Conservation (phyloP, 1,140 invertebrate species). For the Latrodectus geometricus region DNA sequence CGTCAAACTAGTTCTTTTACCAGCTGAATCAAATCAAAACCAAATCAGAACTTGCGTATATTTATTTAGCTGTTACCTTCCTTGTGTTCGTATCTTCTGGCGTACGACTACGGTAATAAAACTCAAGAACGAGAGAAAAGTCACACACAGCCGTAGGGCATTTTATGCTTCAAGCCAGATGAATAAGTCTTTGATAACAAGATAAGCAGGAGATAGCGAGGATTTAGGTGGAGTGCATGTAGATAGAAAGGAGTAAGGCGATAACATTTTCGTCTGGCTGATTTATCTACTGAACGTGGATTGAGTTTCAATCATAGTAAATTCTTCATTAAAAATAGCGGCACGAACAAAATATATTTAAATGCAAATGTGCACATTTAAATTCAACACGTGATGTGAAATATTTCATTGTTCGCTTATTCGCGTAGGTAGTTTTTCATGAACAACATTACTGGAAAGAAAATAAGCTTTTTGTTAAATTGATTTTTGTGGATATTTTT, state of each 20-base stretch:
- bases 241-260: not conserved
- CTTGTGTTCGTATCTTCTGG: not conserved
- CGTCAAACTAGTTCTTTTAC: not conserved
- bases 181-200: slow-evolving; percentile 48
- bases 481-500: no score
- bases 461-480: no score
- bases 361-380: not conserved
- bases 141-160: not conserved
- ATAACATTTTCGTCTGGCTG: slow-evolving; percentile 12
- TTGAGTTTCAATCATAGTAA: not conserved
- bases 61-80: slow-evolving; percentile 12
- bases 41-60: not conserved
- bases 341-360: no score
- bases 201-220: slow-evolving; percentile 5
- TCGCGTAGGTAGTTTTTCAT: not conserved
- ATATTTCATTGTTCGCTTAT: not conserved
- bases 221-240: not conserved
- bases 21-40: slow-evolving; percentile 14
- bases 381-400: not conserved
- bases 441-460: no score
- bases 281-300: slow-evolving; percentile 33
- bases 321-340: no score
- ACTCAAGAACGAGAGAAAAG: not conserved
- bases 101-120: not conserved
- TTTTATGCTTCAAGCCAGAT: slow-evolving; percentile 11